Conservation (phyloP, 2,888 invertebrate species). For the Lepeophtheirus nordmannii region DNA sequence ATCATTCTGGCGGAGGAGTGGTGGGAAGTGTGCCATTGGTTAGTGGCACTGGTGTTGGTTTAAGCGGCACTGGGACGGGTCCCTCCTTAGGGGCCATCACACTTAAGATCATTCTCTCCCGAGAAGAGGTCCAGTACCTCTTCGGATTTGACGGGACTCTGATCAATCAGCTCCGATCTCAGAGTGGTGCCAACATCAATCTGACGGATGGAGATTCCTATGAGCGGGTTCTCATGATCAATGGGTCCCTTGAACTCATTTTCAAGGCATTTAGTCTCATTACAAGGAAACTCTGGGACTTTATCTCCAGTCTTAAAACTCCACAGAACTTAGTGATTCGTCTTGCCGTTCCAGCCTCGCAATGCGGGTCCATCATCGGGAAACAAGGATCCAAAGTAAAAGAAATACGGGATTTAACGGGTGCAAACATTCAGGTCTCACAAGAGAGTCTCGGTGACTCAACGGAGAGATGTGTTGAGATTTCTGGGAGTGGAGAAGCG, state of each 20-base stretch:
- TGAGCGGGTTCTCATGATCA: constrained; percentile 16
- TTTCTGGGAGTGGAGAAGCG: constrained; percentile 19
- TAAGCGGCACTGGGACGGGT: neutral
- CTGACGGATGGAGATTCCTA: constrained; percentile 6
- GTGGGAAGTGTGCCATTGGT: too few species aligned
- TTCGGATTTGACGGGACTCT: constrained; percentile 17
- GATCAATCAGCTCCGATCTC: constrained; percentile 5
- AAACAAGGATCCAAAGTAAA: constrained; percentile 21
- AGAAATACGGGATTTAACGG: constrained; percentile 19
- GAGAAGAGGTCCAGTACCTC: constrained; percentile 22
- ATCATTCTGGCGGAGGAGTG: too few species aligned
- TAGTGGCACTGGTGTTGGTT: too few species aligned
- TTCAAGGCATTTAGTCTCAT: constrained; percentile 23
- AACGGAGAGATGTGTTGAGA: constrained; percentile 19
- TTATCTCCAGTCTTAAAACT: constrained; percentile 7
- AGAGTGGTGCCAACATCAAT: constrained; percentile 6
- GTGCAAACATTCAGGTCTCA: constrained; percentile 19
- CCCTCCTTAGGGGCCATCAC: neutral
- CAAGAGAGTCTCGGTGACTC: constrained; percentile 17
- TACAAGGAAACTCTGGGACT: constrained; percentile 19
- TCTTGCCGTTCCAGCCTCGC: constrained; percentile 16
- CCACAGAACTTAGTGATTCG: constrained; percentile 14
- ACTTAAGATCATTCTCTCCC: constrained; percentile 6
- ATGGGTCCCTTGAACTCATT: constrained; percentile 14
- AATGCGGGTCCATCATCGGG: constrained; percentile 17